These are phyloP conservation scores for Cheilosia soror DNA, from an alignment of 2,888 invertebrate species.

Conservation along the genomic window DNA sequence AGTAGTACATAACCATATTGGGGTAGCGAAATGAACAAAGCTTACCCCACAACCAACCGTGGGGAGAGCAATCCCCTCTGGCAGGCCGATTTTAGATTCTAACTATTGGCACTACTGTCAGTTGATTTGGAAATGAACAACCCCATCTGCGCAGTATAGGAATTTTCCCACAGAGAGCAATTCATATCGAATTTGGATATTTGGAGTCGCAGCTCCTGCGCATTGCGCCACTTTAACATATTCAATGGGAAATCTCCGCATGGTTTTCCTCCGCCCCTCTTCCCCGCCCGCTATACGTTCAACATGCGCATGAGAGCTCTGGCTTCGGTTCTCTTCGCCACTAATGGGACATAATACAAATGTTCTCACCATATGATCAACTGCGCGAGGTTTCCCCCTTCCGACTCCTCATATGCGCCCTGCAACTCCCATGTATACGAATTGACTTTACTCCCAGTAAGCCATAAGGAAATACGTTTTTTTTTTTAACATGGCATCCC, in stretches of 20 bases:
- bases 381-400: constrained; percentile 20
- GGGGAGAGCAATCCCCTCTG: constrained; percentile 7
- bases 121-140: constrained; percentile 4
- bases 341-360: background rate
- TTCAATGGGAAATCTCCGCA: constrained; percentile 46
- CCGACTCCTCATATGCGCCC: constrained; percentile 25
- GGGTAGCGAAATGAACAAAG: constrained; percentile 67
- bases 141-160: constrained; percentile 47
- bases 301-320: constrained; percentile 53
- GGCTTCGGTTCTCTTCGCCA: too few relatives aligned
- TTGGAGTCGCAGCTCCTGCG: constrained; percentile 56
- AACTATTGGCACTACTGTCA: constrained; percentile 65
- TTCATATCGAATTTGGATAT: constrained; percentile 64
- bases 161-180: constrained; percentile 51
- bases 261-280: constrained; percentile 38
- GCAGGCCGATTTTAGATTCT: constrained; percentile 10
- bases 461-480: constrained; percentile 54
- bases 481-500: constrained; percentile 23
- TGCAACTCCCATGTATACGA: constrained; percentile 7
- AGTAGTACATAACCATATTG: constrained; percentile 32
- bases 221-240: constrained; percentile 8
- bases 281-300: background rate
- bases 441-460: constrained; percentile 48
- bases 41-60: constrained; percentile 20
- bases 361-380: background rate